These are phyloP conservation scores for Thymelicus acteon DNA, from an alignment of 2,888 invertebrate genomes.

Conservation along the genomic window DNA sequence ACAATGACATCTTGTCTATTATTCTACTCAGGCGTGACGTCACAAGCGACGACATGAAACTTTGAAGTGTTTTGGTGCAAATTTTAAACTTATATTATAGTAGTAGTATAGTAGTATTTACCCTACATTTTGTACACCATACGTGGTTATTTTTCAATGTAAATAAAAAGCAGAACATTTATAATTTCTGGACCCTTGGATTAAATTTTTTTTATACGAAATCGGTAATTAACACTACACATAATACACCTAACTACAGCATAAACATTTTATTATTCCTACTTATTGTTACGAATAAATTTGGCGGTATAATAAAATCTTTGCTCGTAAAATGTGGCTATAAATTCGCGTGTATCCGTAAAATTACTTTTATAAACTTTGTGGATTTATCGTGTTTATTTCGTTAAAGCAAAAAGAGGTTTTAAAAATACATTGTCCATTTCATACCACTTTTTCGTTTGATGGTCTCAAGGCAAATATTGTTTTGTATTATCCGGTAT, in stretches of 20 bases:
- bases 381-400: constrained; percentile 26
- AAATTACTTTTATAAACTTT: constrained; percentile 23
- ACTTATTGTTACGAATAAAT: background rate
- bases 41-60: no score
- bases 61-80: no score
- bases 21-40: no score
- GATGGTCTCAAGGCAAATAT: constrained; percentile 26
- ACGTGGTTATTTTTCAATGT: no score
- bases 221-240: no score
- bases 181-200: no score
- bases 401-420: constrained; percentile 8
- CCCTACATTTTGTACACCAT: background rate
- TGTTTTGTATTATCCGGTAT: constrained; percentile 27
- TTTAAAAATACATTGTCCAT: constrained; percentile 29
- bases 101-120: no score
- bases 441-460: constrained; percentile 19
- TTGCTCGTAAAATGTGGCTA: constrained; percentile 14
- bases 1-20: no score
- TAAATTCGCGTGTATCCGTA: constrained; percentile 5
- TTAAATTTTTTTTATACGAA: no score
- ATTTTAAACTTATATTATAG: no score
- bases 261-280: constrained; percentile 9
- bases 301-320: constrained; percentile 14
- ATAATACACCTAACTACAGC: no score
- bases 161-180: no score